These are phyloP conservation scores for Sphaerodactylus townsendi DNA, from an alignment of 2,113 vertebrate species.

Conservation along the genomic window DNA sequence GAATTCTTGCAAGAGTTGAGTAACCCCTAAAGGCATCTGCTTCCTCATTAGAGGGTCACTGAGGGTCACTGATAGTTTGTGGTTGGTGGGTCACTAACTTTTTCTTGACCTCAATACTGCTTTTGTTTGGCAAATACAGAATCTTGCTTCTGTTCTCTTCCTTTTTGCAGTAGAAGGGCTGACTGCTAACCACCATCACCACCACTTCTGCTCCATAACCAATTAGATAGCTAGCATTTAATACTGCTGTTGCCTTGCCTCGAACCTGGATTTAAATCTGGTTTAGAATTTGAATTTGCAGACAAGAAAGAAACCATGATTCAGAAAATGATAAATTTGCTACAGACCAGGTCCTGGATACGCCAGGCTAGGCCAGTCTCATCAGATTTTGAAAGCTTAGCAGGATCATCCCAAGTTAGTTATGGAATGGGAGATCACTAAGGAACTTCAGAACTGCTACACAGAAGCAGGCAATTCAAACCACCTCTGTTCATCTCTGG, in stretches of 20 bases:
- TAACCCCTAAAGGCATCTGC: constrained; percentile 26
- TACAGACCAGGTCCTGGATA: no score
- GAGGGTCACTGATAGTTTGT: neutral
- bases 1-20: constrained; percentile 13
- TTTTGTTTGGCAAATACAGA: constrained; percentile 23
- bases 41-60: constrained; percentile 22
- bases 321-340: no score
- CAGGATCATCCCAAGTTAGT: no score
- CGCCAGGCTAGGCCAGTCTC: no score
- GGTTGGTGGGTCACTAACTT: constrained; percentile 16
- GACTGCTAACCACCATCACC: neutral
- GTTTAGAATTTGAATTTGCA: no score
- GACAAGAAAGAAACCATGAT: no score
- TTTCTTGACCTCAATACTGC: constrained; percentile 17
- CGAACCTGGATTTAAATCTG: no score
- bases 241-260: neutral
- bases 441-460: no score
- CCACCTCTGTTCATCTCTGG: no score
- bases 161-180: neutral
- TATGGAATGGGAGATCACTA: no score
- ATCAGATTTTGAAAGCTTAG: no score
- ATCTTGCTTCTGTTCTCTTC: neutral
- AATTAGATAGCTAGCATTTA: neutral
- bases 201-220: neutral
- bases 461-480: no score